Conservation (phyloP, 2,797 vertebrate species). For the Mionectes olivaceus region DNA sequence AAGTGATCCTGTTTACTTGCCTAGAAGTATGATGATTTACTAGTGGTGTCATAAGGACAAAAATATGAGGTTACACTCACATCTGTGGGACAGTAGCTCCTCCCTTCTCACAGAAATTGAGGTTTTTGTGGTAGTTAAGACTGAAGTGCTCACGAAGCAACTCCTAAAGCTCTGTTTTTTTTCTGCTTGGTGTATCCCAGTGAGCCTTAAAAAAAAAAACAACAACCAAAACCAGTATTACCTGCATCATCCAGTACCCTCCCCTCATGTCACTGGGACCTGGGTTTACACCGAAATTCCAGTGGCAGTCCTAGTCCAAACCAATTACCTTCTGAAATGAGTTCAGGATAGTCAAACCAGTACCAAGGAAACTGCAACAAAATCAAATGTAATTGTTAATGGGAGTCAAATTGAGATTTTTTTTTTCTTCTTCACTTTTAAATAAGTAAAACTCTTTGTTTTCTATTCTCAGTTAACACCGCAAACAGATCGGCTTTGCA, state of each 20-base stretch:
- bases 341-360: background rate
- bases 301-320: background rate
- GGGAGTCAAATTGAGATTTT: background rate
- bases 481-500: constrained; percentile 28
- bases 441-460: background rate
- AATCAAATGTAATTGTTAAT: background rate
- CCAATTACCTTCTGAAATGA: background rate
- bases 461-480: background rate
- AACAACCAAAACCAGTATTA: background rate
- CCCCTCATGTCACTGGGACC: background rate
- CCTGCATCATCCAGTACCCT: background rate
- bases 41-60: background rate
- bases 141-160: background rate
- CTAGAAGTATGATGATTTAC: background rate
- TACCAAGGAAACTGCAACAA: background rate
- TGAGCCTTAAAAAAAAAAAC: background rate
- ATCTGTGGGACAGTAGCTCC: background rate
- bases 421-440: background rate
- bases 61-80: background rate
- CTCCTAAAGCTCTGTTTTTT: background rate
- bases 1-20: background rate
- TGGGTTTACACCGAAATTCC: background rate
- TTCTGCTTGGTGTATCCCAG: background rate
- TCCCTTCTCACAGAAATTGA: background rate
- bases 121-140: background rate